Conservation (phyloP, 2,113 vertebrate genomes). For the Leucopsar rothschildi region DNA sequence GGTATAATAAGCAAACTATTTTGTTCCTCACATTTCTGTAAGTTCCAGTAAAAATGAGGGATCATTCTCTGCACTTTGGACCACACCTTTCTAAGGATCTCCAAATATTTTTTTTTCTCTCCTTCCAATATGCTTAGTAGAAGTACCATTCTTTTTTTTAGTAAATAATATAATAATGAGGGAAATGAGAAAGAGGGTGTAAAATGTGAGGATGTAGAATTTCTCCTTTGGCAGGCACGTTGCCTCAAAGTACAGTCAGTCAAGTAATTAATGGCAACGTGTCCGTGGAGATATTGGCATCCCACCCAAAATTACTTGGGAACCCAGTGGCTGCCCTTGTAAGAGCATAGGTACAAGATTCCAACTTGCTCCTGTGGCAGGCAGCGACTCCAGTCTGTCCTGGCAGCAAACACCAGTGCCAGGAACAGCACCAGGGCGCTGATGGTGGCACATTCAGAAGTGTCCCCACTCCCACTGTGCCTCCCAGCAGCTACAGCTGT, state of each 20-base stretch:
- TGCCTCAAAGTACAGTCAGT: background rate
- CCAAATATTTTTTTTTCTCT: background rate
- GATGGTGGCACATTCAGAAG: background rate
- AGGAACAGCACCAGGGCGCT: background rate
- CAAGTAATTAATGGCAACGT: background rate
- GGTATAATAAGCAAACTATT: background rate
- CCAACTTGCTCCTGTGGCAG: background rate
- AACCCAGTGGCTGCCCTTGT: background rate
- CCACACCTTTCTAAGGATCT: background rate
- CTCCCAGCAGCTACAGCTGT: background rate
- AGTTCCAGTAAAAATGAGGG: background rate
- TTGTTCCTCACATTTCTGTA: background rate
- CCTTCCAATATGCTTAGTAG: background rate
- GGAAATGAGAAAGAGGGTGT: background rate
- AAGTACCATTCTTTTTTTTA: background rate
- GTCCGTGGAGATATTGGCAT: background rate
- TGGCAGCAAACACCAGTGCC: background rate
- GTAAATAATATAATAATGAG: background rate
- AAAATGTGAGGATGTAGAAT: background rate
- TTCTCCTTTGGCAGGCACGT: background rate
- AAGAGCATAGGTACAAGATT: background rate
- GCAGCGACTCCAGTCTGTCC: background rate
- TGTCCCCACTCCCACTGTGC: background rate
- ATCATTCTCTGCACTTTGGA: background rate
- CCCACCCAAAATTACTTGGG: background rate